Percentiles rank a stretch among this genome's conserved stretches.
These are phyloP conservation scores for Lypha dubia DNA, from an alignment of 2,888 invertebrate genomes.

Conservation along the genomic window DNA sequence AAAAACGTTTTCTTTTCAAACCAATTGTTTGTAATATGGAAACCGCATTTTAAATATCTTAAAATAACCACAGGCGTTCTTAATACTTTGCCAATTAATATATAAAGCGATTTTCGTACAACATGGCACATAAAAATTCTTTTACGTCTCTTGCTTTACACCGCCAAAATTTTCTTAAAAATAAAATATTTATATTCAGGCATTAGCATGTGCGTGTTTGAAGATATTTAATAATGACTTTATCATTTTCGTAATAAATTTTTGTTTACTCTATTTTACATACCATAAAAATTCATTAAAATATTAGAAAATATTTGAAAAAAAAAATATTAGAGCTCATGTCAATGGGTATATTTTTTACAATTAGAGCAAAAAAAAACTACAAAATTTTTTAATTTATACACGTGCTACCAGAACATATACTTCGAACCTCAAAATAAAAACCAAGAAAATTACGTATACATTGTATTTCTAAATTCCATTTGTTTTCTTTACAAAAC, in stretches of 20 bases:
- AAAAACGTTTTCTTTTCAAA: too few relatives aligned
- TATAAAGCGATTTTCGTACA: neutral
- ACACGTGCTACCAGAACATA: neutral
- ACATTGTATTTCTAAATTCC: neutral
- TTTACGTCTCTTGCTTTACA: neutral
- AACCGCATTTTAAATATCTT: too few relatives aligned
- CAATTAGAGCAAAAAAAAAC: neutral
- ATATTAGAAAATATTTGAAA: neutral
- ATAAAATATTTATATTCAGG: neutral
- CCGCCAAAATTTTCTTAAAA: neutral
- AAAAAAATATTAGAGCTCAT: neutral
- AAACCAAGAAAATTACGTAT: neutral
- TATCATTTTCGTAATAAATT: neutral
- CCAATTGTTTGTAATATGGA: too few relatives aligned
- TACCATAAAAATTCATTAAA: neutral
- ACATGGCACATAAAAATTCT: neutral
- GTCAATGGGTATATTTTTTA: neutral
- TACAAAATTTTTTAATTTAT: neutral
- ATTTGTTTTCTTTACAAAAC: neutral
- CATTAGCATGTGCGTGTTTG: neutral
- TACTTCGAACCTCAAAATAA: neutral
- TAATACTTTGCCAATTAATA: neutral
- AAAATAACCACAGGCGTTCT: neutral
- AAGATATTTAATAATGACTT: conserved; percentile 2
- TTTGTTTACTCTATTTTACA: neutral